These are phyloP conservation scores for Amphiprion clarkii DNA, from an alignment of 2,797 vertebrate genomes.

Conservation along the genomic window DNA sequence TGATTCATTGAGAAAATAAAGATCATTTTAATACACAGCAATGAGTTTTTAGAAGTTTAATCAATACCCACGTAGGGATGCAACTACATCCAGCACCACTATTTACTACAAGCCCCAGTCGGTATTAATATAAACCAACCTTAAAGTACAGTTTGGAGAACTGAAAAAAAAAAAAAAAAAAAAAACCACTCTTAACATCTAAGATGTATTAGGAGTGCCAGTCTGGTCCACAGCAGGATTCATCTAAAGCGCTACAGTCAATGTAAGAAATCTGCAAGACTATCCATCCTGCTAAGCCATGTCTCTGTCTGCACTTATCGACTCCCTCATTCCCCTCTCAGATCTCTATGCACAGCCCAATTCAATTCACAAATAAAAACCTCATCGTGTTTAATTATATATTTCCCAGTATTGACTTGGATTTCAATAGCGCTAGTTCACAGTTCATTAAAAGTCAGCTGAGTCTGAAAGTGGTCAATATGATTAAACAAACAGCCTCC, in stretches of 20 bases:
- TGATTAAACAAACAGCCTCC: constrained; percentile 76
- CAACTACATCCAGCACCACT: too few relatives aligned
- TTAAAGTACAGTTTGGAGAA: neutral
- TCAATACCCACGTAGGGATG: too few relatives aligned
- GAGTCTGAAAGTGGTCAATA: constrained; percentile 78
- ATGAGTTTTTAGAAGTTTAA: too few relatives aligned
- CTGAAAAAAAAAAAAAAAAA: constrained; percentile 6
- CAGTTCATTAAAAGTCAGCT: constrained; percentile 82
- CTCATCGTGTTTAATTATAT: constrained; percentile 84
- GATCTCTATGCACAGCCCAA: constrained; percentile 64
- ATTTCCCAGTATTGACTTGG: constrained; percentile 78
- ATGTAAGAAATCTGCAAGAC: constrained; percentile 51
- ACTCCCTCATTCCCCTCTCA: constrained; percentile 44
- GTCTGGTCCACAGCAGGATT: constrained; percentile 23
- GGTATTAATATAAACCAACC: constrained; percentile 1
- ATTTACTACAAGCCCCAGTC: neutral
- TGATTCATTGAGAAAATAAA: too few relatives aligned
- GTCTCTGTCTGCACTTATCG: constrained; percentile 49
- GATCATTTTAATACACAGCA: too few relatives aligned
- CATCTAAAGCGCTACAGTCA: constrained; percentile 39
- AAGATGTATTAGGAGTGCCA: neutral
- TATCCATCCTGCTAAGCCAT: constrained; percentile 43
- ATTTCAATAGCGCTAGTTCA: constrained; percentile 74
- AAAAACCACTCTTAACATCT: neutral
- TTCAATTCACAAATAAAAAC: constrained; percentile 85